These are phyloP conservation scores for Callimorpha dominula DNA, from an alignment of 2,888 invertebrate species.

Conservation along the genomic window DNA sequence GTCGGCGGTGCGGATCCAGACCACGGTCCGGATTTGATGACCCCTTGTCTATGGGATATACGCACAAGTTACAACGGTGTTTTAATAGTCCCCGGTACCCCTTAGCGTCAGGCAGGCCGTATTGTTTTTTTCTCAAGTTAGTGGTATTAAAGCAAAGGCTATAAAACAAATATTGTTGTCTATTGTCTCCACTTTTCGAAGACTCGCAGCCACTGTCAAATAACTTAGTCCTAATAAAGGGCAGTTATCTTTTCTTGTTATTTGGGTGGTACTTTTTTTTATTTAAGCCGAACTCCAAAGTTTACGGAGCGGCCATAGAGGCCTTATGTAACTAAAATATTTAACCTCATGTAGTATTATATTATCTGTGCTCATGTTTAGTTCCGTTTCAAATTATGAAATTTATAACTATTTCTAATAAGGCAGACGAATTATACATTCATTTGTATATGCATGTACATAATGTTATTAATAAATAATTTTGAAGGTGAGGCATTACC, in stretches of 20 bases:
- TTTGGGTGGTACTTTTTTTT: neutral
- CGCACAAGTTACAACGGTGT: too few species aligned
- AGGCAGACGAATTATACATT: neutral
- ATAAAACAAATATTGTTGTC: too few species aligned
- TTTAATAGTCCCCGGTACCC: too few species aligned
- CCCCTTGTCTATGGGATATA: too few species aligned
- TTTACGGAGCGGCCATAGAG: neutral
- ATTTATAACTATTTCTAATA: neutral
- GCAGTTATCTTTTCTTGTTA: neutral
- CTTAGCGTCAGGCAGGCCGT: too few species aligned
- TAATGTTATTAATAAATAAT: neutral
- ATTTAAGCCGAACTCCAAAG: neutral
- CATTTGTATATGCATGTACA: neutral
- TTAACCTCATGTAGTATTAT: too few species aligned
- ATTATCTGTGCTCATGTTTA: conserved; percentile 5
- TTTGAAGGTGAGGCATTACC: neutral
- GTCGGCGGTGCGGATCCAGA: too few species aligned
- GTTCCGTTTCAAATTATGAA: neutral
- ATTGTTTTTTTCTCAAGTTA: too few species aligned
- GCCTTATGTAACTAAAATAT: neutral
- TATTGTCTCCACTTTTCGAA: too few species aligned
- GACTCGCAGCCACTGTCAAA: too few species aligned
- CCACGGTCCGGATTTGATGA: too few species aligned
- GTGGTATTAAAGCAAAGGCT: too few species aligned
- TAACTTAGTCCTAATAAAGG: neutral